Percentiles rank a stretch among this genome's conserved stretches.
Evolutionary conservation across 30 jellyfish, hydroid and myxozoan species (phyloP).

Genomic region (Turritopsis rubra): DNA sequence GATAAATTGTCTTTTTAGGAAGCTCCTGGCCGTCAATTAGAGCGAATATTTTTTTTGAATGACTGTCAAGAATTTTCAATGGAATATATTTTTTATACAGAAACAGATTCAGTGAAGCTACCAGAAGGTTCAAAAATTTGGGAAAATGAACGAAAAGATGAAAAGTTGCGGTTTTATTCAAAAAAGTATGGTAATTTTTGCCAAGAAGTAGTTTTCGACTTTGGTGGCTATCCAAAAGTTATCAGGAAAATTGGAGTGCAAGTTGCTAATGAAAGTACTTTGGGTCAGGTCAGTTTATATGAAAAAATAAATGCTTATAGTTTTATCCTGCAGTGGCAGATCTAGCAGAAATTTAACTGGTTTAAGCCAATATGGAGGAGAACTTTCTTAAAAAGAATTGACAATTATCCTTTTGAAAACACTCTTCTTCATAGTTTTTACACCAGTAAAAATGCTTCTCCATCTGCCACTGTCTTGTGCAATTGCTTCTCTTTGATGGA

Average conservation of each 20-base stretch:
- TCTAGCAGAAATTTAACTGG: too few species aligned
- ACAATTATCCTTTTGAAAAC: too few species aligned
- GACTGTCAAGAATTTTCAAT: slow-evolving; percentile 40
- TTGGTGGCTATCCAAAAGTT: slow-evolving; percentile 40
- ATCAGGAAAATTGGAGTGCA: slow-evolving; percentile 43
- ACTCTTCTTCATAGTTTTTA: too few species aligned
- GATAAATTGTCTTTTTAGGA: slow-evolving; percentile 32
- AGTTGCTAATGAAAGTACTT: slow-evolving; percentile 36
- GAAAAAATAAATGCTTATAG: neutral
- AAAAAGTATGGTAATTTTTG: slow-evolving; percentile 44
- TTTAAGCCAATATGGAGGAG: too few species aligned
- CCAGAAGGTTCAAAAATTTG: slow-evolving; percentile 32
- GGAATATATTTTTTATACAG: slow-evolving; percentile 5
- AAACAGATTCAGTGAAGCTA: neutral
- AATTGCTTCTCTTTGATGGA: too few species aligned
- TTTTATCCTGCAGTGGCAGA: too few species aligned
- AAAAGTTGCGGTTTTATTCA: slow-evolving; percentile 26
- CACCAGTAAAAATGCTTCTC: neutral
- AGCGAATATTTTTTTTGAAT: slow-evolving; percentile 32
- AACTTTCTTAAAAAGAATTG: too few species aligned
- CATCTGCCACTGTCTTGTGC: too few species aligned
- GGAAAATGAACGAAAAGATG: slow-evolving; percentile 22
- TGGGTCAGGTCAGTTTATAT: slow-evolving; percentile 17
- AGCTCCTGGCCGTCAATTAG: neutral
- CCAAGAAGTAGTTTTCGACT: slow-evolving; percentile 41